These are phyloP conservation scores for Anastrepha obliqua DNA, from an alignment of 1,140 invertebrate species.

Conservation along the genomic window DNA sequence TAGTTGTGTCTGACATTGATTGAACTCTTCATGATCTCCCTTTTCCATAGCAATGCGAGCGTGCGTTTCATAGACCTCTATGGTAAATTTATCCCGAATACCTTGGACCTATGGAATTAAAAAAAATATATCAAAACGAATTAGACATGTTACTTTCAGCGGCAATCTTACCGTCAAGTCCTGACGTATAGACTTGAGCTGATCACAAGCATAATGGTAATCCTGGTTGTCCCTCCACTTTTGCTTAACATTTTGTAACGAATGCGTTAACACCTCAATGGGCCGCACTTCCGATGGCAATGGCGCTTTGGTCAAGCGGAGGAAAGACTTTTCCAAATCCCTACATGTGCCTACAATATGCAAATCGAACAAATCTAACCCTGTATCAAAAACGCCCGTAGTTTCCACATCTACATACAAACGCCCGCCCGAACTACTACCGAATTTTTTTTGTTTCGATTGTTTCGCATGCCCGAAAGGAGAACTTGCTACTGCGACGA, in stretches of 20 bases:
- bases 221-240: slow-evolving; percentile 93
- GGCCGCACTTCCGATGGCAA: slow-evolving; percentile 93
- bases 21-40: slow-evolving; percentile 98
- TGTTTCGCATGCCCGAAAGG: slow-evolving; percentile 61
- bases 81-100: slow-evolving; percentile 93
- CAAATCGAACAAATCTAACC: slow-evolving; percentile 86
- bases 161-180: slow-evolving; percentile 90
- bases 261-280: slow-evolving; percentile 87
- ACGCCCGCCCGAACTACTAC: slow-evolving; percentile 56
- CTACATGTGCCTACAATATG: slow-evolving; percentile 95
- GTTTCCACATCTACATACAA: slow-evolving; percentile 71
- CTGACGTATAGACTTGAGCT: slow-evolving; percentile 98
- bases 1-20: slow-evolving; percentile 98
- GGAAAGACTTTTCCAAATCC: slow-evolving; percentile 95
- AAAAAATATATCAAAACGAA: background rate
- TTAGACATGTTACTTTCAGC: background rate
- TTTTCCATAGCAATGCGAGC: slow-evolving; percentile 97
- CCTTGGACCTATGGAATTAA: slow-evolving; percentile 87
- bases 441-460: slow-evolving; percentile 67
- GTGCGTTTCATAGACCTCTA: slow-evolving; percentile 98
- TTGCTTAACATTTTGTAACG: slow-evolving; percentile 91
- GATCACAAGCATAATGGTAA: slow-evolving; percentile 97
- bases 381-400: slow-evolving; percentile 77
- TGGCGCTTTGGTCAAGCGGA: slow-evolving; percentile 96
- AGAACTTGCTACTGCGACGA: slow-evolving; percentile 71